Percentiles rank a stretch among this genome's conserved stretches.
phyloP scores from a whole-genome alignment of 2,797 vertebrate species.

The Sebastes wilsoni region DNA sequence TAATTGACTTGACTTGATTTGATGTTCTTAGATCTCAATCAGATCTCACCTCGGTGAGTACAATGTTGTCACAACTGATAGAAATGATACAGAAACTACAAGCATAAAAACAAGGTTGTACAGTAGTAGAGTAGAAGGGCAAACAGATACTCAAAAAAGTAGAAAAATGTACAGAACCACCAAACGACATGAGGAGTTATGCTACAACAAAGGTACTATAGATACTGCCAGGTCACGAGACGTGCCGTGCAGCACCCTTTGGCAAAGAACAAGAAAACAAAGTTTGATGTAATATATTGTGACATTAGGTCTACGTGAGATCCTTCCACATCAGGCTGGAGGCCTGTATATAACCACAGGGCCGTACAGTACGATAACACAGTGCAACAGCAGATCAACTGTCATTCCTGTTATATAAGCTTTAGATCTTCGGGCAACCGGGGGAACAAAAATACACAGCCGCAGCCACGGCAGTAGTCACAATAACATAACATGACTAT shows the following conservation, averaged over 20 bases:
- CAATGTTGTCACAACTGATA: neutral
- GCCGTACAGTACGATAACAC: constrained; percentile 35
- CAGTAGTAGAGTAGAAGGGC: neutral
- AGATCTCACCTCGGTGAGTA: neutral
- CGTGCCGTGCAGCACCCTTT: constrained; percentile 42
- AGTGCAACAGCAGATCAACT: constrained; percentile 52
- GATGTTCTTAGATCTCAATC: too few relatives aligned
- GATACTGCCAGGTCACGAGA: constrained; percentile 26
- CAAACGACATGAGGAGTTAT: neutral
- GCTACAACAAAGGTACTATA: neutral
- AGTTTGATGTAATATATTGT: constrained; percentile 63
- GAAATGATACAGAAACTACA: neutral
- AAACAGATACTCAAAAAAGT: neutral
- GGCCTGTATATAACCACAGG: constrained; percentile 46
- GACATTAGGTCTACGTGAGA: constrained; percentile 57
- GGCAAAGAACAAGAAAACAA: constrained; percentile 53
- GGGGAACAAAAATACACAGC: constrained; percentile 50
- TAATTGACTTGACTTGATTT: too few relatives aligned
- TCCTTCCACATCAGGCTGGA: constrained; percentile 48
- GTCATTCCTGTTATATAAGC: constrained; percentile 63
- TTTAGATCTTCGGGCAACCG: constrained; percentile 44
- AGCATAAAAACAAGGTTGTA: neutral
- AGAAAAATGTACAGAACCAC: neutral
- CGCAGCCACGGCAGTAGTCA: constrained; percentile 46
- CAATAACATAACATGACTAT: constrained; percentile 62